phyloP scores from a whole-genome alignment of 2,113 vertebrate species.

The Leuciscus idus region DNA sequence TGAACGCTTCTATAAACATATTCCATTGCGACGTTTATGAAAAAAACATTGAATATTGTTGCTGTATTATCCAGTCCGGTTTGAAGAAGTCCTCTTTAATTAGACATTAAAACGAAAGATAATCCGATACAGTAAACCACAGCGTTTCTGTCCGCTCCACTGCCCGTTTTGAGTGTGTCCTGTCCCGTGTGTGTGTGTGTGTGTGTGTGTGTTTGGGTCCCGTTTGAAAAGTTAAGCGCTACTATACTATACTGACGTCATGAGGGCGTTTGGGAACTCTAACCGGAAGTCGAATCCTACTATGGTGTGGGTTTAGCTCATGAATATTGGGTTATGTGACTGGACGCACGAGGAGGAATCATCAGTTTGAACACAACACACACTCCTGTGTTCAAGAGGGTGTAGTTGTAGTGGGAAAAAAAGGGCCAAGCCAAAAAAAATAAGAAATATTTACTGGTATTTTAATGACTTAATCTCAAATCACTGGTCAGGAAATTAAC shows the following conservation, averaged over 20 bases:
- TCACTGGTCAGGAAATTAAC: too few relatives aligned
- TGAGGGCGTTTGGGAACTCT: background rate
- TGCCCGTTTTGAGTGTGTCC: too few relatives aligned
- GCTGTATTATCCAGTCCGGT: background rate
- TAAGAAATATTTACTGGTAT: too few relatives aligned
- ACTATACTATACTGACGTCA: constrained; percentile 51
- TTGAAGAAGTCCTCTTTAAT: background rate
- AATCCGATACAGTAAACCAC: background rate
- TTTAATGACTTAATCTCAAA: too few relatives aligned
- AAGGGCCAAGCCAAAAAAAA: too few relatives aligned
- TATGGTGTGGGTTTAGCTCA: background rate
- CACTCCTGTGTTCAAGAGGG: too few relatives aligned
- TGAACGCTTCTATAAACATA: background rate
- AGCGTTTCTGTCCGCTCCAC: background rate
- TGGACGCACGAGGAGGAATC: background rate
- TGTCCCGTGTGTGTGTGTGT: background rate
- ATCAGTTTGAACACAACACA: background rate
- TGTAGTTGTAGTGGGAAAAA: too few relatives aligned
- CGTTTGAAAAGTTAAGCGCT: constrained; percentile 57
- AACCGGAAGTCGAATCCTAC: constrained; percentile 1
- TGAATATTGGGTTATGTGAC: background rate
- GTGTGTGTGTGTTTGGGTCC: constrained; percentile 11
- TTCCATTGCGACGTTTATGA: background rate
- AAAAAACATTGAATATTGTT: background rate
- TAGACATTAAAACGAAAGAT: background rate